Evolutionary conservation across 2,888 invertebrate species (phyloP).

Genomic region (Nemoura dubitans): DNA sequence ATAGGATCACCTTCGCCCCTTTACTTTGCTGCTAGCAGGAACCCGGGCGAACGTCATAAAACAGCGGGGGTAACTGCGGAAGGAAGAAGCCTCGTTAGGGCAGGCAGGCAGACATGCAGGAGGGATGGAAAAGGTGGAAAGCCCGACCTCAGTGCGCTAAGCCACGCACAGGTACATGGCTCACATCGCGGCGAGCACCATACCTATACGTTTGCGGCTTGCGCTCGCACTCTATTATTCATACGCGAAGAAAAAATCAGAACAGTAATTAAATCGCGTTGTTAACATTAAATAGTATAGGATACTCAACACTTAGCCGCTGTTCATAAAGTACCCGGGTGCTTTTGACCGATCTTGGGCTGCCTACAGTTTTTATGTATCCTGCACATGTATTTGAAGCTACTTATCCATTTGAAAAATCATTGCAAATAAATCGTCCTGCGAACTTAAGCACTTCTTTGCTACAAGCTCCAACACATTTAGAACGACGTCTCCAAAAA

Average conservation of each 20-base stretch:
- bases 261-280: not conserved
- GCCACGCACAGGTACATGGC: not conserved
- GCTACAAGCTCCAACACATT: not conserved
- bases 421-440: not conserved
- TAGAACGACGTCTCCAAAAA: not conserved
- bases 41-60: not conserved
- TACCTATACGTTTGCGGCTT: not conserved
- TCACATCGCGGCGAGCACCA: not conserved
- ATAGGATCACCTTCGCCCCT: slow-evolving; percentile 40
- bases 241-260: not conserved
- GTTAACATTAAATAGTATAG: not conserved
- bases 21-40: slow-evolving; percentile 17
- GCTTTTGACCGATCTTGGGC: too few species aligned
- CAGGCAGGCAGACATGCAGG: not conserved
- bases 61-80: not conserved
- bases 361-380: too few species aligned
- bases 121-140: not conserved
- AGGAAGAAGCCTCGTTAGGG: slow-evolving; percentile 7
- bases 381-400: too few species aligned
- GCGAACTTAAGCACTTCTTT: not conserved
- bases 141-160: not conserved
- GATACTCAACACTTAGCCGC: not conserved
- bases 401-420: not conserved
- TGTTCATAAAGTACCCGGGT: not conserved
- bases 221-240: not conserved